These are phyloP conservation scores for Oplegnathus fasciatus DNA, from an alignment of 2,113 vertebrate species.

Conservation along the genomic window DNA sequence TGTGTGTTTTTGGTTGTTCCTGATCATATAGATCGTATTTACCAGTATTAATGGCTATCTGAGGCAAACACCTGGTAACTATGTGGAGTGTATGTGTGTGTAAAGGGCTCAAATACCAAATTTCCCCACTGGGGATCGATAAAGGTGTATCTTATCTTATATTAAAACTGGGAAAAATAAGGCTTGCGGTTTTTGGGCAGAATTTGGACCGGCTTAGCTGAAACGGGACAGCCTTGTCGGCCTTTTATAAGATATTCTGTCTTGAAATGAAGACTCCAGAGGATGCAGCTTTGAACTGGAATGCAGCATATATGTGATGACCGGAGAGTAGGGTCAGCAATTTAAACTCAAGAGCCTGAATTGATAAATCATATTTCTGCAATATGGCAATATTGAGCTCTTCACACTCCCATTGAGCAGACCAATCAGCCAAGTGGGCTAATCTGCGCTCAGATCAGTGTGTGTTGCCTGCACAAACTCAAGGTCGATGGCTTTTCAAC, in stretches of 20 bases:
- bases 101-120: not conserved
- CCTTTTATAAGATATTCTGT: not conserved
- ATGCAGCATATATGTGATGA: not conserved
- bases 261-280: not conserved
- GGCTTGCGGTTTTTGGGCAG: not conserved
- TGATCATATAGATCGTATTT: not conserved
- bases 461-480: slow-evolving; percentile 15
- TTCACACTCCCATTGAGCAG: slow-evolving; percentile 13
- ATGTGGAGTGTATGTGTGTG: not conserved
- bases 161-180: not conserved
- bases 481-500: slow-evolving; percentile 62
- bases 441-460: slow-evolving; percentile 49
- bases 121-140: too few species aligned
- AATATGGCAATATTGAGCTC: slow-evolving; percentile 36
- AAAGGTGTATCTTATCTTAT: too few species aligned
- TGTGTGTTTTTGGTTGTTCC: not conserved
- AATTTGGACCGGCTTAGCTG: not conserved
- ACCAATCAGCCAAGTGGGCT: slow-evolving; percentile 42
- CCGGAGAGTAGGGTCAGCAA: not conserved
- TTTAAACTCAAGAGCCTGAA: not conserved
- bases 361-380: slow-evolving; percentile 20
- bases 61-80: not conserved
- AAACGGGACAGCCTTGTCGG: not conserved
- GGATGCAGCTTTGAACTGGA: not conserved
- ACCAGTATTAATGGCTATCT: not conserved